Conservation (phyloP, 2,113 vertebrate genomes). For the Microtus pennsylvanicus region DNA sequence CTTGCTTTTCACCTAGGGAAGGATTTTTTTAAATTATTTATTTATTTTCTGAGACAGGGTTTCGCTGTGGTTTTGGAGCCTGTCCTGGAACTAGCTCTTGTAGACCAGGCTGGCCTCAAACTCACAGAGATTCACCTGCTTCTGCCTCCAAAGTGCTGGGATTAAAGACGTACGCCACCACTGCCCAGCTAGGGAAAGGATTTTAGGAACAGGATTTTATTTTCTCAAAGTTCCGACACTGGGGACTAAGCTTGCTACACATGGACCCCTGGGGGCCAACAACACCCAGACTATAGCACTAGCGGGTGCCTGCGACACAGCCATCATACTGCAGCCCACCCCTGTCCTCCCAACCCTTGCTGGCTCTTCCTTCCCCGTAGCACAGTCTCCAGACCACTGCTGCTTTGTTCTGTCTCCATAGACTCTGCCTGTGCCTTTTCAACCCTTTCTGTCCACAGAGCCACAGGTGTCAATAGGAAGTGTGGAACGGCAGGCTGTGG, state of each 20-base stretch:
- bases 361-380: background rate
- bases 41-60: too few species aligned
- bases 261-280: background rate
- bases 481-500: background rate
- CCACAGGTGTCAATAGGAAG: background rate
- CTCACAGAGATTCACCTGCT: too few species aligned
- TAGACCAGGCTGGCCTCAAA: too few species aligned
- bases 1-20: background rate
- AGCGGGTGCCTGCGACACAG: too few species aligned
- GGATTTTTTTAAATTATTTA: background rate
- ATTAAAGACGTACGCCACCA: too few species aligned
- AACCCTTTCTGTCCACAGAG: background rate
- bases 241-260: too few species aligned
- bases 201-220: background rate
- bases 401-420: background rate
- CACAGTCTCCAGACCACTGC: background rate
- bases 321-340: fast-evolving
- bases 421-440: background rate
- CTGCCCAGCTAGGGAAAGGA: background rate
- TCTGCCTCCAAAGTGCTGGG: too few species aligned
- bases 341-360: fast-evolving
- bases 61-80: too few species aligned
- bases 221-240: background rate
- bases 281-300: background rate
- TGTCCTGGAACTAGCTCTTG: too few species aligned